Evolutionary conservation across 2,888 invertebrate genomes (phyloP).

Genomic region (Sesia bembeciformis): DNA sequence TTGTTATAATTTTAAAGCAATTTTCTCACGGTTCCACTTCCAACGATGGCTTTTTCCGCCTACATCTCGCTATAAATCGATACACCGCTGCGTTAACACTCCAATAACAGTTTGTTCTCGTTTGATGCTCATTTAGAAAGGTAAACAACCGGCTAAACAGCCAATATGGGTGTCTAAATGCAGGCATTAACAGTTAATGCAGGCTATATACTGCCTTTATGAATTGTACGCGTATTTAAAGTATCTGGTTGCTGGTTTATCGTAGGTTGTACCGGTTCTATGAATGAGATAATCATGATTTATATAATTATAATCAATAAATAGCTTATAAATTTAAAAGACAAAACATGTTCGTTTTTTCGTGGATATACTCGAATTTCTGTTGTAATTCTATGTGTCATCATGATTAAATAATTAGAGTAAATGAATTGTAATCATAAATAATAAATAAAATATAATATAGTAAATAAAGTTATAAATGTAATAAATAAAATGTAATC

Average conservation of each 20-base stretch:
- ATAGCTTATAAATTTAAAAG: too few relatives aligned
- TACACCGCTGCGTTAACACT: conserved; percentile 44
- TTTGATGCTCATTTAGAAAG: conserved; percentile 56
- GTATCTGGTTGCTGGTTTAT: conserved; percentile 2
- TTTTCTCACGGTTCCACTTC: background rate
- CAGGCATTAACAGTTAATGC: conserved; percentile 24
- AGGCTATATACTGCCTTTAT: conserved; percentile 13
- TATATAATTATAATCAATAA: too few relatives aligned
- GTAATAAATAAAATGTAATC: too few relatives aligned
- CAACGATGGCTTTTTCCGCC: conserved; percentile 16
- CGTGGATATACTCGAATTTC: too few relatives aligned
- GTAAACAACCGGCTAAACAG: conserved; percentile 47
- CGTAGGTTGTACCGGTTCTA: background rate
- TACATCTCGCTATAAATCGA: conserved; percentile 39
- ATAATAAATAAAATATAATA: too few relatives aligned
- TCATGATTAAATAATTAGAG: too few relatives aligned
- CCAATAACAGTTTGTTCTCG: conserved; percentile 56
- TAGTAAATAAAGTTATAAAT: too few relatives aligned
- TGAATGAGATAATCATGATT: too few relatives aligned
- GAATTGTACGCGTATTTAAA: conserved; percentile 26
- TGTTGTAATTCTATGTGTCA: too few relatives aligned
- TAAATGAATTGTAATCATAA: too few relatives aligned
- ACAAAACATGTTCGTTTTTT: too few relatives aligned
- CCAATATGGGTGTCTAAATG: conserved; percentile 43
- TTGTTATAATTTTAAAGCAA: conserved; percentile 1